phyloP scores from a whole-genome alignment of 2,888 invertebrate species.

The Archaeoteleia sp. region DNA sequence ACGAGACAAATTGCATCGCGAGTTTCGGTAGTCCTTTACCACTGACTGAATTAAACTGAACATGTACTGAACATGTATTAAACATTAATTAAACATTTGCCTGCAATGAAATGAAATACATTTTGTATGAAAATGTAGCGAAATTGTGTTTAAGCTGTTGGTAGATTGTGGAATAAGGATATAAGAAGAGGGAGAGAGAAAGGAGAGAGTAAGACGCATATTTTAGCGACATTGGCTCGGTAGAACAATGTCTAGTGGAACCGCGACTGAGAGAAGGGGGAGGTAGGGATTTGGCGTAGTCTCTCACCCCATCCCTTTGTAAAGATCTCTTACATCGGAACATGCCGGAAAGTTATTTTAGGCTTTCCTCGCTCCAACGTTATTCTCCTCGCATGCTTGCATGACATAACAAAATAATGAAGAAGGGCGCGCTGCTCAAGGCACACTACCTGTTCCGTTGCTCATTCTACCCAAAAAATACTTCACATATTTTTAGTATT shows the following conservation, averaged over 20 bases:
- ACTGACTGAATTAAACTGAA: too few species aligned
- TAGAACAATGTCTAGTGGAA: slow-evolving; percentile 39
- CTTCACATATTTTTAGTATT: too few species aligned
- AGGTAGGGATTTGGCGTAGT: slow-evolving; percentile 10
- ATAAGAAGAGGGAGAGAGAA: too few species aligned
- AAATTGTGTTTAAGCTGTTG: slow-evolving; percentile 36
- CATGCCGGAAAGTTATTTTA: slow-evolving; percentile 68
- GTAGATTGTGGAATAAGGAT: slow-evolving; percentile 33
- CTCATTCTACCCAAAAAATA: too few species aligned
- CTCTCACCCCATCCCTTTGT: slow-evolving; percentile 17
- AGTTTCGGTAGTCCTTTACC: too few species aligned
- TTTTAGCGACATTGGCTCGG: slow-evolving; percentile 58
- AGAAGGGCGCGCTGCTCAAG: slow-evolving; percentile 40
- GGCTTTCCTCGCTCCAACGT: slow-evolving; percentile 55
- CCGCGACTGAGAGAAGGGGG: slow-evolving; percentile 7
- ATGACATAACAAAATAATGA: slow-evolving; percentile 65
- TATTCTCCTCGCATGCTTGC: slow-evolving; percentile 58
- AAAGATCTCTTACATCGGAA: slow-evolving; percentile 45
- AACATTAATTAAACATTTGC: too few species aligned
- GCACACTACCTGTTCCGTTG: too few species aligned
- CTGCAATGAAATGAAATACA: slow-evolving; percentile 26
- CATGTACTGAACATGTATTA: too few species aligned
- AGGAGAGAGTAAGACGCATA: slow-evolving; percentile 47
- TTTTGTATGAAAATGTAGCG: slow-evolving; percentile 41
- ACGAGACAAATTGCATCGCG: too few species aligned